Conservation (phyloP, 2,113 vertebrate genomes). For the Nothocercus julius region DNA sequence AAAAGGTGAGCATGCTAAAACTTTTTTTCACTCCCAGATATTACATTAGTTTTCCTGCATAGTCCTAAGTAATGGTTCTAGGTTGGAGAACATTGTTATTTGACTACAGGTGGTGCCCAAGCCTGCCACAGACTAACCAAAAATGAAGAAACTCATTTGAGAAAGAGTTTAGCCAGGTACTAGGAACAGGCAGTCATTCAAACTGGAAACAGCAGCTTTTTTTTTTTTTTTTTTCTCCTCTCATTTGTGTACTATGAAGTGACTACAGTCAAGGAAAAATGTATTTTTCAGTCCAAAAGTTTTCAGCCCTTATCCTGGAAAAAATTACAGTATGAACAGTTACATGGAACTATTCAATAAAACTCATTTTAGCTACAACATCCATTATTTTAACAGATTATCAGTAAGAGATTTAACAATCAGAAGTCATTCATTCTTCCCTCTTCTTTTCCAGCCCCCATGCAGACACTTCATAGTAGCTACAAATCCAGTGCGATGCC, state of each 20-base stretch:
- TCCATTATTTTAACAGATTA: background rate
- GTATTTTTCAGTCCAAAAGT: background rate
- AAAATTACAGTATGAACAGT: background rate
- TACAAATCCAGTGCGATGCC: background rate
- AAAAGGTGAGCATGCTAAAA: background rate
- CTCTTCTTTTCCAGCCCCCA: background rate
- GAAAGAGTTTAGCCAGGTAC: background rate
- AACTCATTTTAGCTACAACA: background rate
- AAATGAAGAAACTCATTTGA: background rate
- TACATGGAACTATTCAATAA: background rate
- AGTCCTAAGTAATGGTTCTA: background rate
- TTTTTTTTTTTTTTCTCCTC: background rate
- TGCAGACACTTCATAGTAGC: background rate
- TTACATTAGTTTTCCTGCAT: background rate
- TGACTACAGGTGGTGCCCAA: background rate
- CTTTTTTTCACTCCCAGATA: background rate
- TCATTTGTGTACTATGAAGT: background rate
- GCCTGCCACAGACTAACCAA: background rate
- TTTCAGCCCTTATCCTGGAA: background rate
- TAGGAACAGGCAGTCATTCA: background rate
- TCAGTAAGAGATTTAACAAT: background rate
- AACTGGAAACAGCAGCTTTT: background rate
- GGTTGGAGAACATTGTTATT: background rate
- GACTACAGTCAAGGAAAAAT: background rate
- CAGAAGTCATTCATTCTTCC: background rate